Base-by-base conservation (phyloP, 2,888 invertebrate genomes). In the Bugula neritina region DNA sequence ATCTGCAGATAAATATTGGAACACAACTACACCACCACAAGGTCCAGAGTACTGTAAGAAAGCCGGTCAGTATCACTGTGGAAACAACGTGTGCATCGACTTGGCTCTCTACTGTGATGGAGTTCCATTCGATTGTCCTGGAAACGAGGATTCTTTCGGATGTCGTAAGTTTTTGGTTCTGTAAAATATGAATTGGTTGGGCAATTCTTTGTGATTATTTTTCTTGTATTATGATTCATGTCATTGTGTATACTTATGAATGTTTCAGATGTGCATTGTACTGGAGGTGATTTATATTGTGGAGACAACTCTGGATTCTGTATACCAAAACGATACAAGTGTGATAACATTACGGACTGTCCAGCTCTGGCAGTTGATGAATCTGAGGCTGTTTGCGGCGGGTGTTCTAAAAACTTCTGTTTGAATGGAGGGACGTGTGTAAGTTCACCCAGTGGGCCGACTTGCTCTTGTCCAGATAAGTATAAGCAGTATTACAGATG, bases 381-480 rank as follows among this genome's bases (percentile, higher is more conserved):
- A 43, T 43, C 43, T 17, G 43, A 58, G 57, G 35, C 54, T 43
- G 69, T 57, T 1, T 31, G 73, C 72, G 31, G 63, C 73, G 75
- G 72, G 25, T 78, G 78, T 70, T 72, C 74, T 55, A 70, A 69
- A 52, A 76, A 75, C 70, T 77, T 75, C 73, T 80, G 80, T 73
- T 75, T 74, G 71, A 78, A 78, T 74, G 76, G 77, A 27, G 78
- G 77, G 35, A 72, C 69, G 0, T 80, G 80, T 72, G 69, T 71
- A 1, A 13, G 13, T 21, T 25, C 2, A 3, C 31, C 27, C 10
- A 27, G 29, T 29, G 31, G 63, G 25, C 34, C 63, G 3, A 63
- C 2, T 34, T 63, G 63, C 31, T 13, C 1, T 13, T 63, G 63
- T 31, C 13, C 29, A 2, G 63, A 13, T 31, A 27, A 31, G 3